A percentile compares a stretch with the other conserved stretches of the same genome.
Conservation (phyloP, 2,113 vertebrate species). For the Girardinichthys multiradiatus region DNA sequence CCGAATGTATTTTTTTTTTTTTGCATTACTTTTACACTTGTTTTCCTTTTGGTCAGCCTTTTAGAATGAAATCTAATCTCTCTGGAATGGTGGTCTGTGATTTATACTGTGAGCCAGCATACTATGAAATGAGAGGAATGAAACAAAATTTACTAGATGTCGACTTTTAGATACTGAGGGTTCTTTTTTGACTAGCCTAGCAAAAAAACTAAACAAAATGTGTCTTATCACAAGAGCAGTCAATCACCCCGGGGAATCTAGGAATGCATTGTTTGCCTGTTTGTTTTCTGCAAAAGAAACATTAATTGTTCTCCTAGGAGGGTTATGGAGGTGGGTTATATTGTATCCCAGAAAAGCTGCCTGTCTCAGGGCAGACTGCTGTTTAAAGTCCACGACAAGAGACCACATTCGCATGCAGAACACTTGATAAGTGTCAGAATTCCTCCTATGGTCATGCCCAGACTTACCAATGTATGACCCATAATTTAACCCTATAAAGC, state of each 20-base stretch:
- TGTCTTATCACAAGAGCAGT: slow-evolving; percentile 33
- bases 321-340: slow-evolving; percentile 4
- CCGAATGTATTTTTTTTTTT: neutral
- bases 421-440: slow-evolving; percentile 15
- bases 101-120: neutral
- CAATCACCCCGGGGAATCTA: slow-evolving; percentile 23
- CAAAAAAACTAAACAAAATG: slow-evolving; percentile 13
- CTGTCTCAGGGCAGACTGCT: slow-evolving; percentile 2
- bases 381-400: neutral
- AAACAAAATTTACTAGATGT: slow-evolving; percentile 3
- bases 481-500: slow-evolving; percentile 50
- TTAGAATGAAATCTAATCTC: neutral
- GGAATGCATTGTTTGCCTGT: slow-evolving; percentile 19
- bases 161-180: neutral
- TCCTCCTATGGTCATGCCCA: neutral
- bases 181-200: slow-evolving; percentile 1
- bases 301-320: slow-evolving; percentile 28
- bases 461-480: slow-evolving; percentile 14
- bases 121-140: neutral
- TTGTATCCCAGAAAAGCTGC: slow-evolving; percentile 37
- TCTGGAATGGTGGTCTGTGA: neutral
- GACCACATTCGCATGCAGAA: neutral
- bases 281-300: slow-evolving; percentile 39
- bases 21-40: neutral
- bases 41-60: neutral